Percentiles rank a stretch among this genome's conserved stretches.
Conservation (phyloP, 2,888 invertebrate species). For the Frankliniella fusca region DNA sequence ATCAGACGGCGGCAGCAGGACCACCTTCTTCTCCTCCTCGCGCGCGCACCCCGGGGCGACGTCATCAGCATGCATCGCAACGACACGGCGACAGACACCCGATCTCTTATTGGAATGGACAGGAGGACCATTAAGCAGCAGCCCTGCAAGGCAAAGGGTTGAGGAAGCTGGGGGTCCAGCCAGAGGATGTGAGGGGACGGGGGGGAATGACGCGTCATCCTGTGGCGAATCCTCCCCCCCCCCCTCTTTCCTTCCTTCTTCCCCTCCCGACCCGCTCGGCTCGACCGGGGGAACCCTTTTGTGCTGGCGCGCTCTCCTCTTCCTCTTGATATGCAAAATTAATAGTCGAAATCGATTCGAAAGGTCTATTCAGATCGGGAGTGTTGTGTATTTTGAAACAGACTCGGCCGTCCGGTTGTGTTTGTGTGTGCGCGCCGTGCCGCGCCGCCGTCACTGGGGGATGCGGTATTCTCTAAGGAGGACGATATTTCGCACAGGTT, state of each 20-base stretch:
- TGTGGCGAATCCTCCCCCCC: slow-evolving; percentile 3
- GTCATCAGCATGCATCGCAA: neutral
- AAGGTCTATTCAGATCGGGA: slow-evolving; percentile 8
- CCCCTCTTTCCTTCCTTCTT: neutral
- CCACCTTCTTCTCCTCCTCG: too few relatives aligned
- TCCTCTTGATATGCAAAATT: slow-evolving; percentile 25
- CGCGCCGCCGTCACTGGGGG: neutral
- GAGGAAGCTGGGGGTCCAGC: slow-evolving; percentile 5
- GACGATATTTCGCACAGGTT: too few relatives aligned
- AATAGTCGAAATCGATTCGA: slow-evolving; percentile 23
- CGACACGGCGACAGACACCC: slow-evolving; percentile 1
- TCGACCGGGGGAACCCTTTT: neutral
- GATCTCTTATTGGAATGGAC: slow-evolving; percentile 13
- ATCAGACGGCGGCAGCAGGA: too few relatives aligned
- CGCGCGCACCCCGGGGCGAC: neutral
- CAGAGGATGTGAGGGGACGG: neutral
- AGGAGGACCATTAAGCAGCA: slow-evolving; percentile 3
- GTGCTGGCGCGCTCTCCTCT: neutral
- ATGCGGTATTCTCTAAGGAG: neutral
- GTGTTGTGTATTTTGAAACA: slow-evolving; percentile 26
- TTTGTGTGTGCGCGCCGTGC: neutral
- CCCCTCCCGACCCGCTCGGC: too few relatives aligned
- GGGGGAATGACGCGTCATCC: neutral
- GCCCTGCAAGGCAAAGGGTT: neutral
- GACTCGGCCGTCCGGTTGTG: neutral